Evolutionary conservation across 2,113 vertebrate genomes (phyloP).

Genomic region (Pluvialis apricaria): DNA sequence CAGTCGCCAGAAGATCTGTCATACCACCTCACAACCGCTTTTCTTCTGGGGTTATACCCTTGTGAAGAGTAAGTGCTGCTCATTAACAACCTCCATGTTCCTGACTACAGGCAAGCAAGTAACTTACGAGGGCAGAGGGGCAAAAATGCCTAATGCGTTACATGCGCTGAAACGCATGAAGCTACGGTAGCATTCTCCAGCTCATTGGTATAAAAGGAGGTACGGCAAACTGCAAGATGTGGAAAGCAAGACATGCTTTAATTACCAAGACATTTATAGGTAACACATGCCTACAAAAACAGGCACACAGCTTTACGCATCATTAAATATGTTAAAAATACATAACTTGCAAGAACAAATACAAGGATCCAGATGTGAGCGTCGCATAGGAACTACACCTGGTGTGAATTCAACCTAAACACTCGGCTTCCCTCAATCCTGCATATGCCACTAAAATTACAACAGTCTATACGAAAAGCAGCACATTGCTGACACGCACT

Average conservation of each 20-base stretch:
- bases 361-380: background rate
- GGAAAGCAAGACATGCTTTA: background rate
- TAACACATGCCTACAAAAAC: background rate
- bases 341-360: background rate
- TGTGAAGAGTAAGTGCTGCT: background rate
- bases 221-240: background rate
- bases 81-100: background rate
- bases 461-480: background rate
- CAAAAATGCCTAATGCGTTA: background rate
- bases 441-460: background rate
- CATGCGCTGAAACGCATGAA: background rate
- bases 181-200: background rate
- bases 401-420: background rate
- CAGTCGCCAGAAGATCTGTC: background rate
- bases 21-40: background rate
- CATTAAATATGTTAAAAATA: background rate
- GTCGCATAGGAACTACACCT: background rate
- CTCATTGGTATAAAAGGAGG: background rate
- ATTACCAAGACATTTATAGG: background rate
- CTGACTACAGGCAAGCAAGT: background rate
- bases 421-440: background rate
- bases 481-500: slow-evolving; percentile 24
- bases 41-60: background rate
- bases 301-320: background rate
- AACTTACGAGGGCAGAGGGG: background rate